Evolutionary conservation across 2,113 vertebrate genomes (phyloP).

Genomic region (Rostratula benghalensis): DNA sequence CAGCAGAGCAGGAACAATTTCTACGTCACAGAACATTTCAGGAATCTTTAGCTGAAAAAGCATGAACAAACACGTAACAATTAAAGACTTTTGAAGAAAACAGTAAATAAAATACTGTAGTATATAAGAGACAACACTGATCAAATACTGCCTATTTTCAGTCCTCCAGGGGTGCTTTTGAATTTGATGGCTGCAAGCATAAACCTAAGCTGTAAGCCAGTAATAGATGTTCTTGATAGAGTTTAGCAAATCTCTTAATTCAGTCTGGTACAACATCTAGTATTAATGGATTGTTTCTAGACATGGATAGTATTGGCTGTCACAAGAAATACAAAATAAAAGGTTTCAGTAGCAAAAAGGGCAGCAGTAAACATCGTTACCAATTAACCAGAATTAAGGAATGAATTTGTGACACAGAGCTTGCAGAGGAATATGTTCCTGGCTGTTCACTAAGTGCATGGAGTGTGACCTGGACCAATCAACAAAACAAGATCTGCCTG

Average conservation of each 20-base stretch:
- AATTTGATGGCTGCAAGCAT: neutral
- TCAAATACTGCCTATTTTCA: neutral
- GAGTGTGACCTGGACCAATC: neutral
- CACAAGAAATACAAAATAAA: neutral
- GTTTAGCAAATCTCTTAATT: neutral
- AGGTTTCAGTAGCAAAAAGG: neutral
- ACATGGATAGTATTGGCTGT: neutral
- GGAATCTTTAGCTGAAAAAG: slow-evolving; percentile 83
- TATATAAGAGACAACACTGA: neutral
- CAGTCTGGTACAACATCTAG: neutral
- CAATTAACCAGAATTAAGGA: neutral
- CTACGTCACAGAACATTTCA: slow-evolving; percentile 79
- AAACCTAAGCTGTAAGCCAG: neutral
- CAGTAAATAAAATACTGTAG: neutral
- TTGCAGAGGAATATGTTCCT: neutral
- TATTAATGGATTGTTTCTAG: neutral
- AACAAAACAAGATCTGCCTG: neutral
- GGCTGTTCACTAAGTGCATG: neutral
- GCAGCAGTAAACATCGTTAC: neutral
- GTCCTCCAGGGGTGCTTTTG: neutral
- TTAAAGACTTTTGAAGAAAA: neutral
- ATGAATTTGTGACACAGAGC: neutral
- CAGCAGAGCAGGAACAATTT: slow-evolving; percentile 82
- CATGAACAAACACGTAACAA: neutral
- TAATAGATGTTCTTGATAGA: neutral